Evolutionary conservation across 2,888 invertebrate species (phyloP).

Genomic region (Tenthredo livida): DNA sequence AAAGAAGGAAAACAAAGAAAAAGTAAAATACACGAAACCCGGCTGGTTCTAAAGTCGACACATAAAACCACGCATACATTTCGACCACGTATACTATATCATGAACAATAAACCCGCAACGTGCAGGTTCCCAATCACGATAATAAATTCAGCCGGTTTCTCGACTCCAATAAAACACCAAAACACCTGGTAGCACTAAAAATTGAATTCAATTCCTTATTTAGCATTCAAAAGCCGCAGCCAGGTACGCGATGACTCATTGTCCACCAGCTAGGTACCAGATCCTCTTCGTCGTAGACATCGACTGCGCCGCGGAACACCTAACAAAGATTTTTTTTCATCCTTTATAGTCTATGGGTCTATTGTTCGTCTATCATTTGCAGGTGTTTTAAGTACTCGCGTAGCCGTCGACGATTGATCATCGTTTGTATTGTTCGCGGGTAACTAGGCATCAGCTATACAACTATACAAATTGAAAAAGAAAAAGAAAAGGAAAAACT

Average conservation of each 20-base stretch:
- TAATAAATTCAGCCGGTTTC: conserved; percentile 40
- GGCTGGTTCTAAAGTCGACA: neutral
- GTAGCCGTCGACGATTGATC: neutral
- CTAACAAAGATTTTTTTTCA: conserved; percentile 10
- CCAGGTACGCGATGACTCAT: conserved; percentile 29
- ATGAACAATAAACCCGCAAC: conserved; percentile 17
- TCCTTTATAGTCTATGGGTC: neutral
- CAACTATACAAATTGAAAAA: neutral
- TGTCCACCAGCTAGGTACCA: conserved; percentile 1
- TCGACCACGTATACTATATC: neutral
- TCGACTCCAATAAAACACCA: conserved; percentile 40
- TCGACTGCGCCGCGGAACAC: neutral
- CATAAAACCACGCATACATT: conserved; percentile 17
- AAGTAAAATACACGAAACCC: neutral
- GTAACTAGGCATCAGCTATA: neutral
- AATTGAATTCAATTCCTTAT: conserved; percentile 30
- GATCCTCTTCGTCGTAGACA: conserved; percentile 12
- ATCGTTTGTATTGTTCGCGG: conserved; percentile 17
- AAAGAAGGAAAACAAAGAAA: neutral
- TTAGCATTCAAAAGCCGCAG: conserved; percentile 30
- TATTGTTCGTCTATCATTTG: conserved; percentile 14
- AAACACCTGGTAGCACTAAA: conserved; percentile 34
- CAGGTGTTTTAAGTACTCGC: conserved; percentile 30
- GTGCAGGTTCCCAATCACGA: conserved; percentile 2
- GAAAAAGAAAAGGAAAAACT: neutral